phyloP scores from a whole-genome alignment of 1,140 invertebrate genomes.

The Pogonus chalceus region DNA sequence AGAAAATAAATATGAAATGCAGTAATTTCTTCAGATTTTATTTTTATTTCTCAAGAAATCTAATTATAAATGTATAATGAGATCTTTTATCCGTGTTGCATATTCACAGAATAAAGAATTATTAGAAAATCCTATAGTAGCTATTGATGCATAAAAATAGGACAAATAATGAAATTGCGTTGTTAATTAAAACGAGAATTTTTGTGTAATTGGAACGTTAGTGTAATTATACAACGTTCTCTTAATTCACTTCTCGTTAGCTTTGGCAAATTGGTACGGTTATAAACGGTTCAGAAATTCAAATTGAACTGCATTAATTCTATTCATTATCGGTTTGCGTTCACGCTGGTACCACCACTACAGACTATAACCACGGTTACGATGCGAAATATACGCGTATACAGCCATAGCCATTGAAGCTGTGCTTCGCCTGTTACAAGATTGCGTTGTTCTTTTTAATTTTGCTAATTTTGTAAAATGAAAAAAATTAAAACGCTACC shows the following conservation, averaged over 20 bases:
- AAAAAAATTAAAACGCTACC: background rate
- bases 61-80: no score
- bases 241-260: slow-evolving; percentile 3
- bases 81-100: no score
- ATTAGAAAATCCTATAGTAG: no score
- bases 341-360: no score
- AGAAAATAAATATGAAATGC: no score
- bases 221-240: slow-evolving; percentile 1
- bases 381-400: no score
- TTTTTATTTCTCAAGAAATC: no score
- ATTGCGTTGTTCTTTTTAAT: background rate
- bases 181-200: slow-evolving; percentile 5
- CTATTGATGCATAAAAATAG: no score
- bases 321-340: slow-evolving; percentile 5
- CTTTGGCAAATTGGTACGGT: background rate
- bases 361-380: no score
- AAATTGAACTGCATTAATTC: slow-evolving; percentile 5
- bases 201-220: slow-evolving; percentile 7
- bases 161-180: slow-evolving; percentile 1
- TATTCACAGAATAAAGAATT: no score
- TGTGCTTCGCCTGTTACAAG: background rate
- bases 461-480: background rate
- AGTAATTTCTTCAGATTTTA: no score
- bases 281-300: slow-evolving; percentile 3
- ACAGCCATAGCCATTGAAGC: no score